phyloP scores from a whole-genome alignment of 2,888 invertebrate genomes.

The Aradus depressus region DNA sequence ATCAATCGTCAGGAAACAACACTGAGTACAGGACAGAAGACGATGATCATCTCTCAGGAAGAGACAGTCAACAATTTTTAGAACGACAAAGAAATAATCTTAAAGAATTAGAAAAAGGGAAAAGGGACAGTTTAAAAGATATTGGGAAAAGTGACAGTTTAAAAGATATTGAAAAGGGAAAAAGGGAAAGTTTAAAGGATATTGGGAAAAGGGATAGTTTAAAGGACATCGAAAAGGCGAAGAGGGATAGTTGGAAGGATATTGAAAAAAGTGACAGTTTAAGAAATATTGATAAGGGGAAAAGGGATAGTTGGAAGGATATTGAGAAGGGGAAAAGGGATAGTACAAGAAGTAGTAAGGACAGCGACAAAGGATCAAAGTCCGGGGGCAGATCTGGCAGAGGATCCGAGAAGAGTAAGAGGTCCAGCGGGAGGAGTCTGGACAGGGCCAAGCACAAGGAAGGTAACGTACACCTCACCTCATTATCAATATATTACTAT shows the following conservation, averaged over 20 bases:
- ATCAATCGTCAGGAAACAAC: too few relatives aligned
- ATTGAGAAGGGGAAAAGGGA: too few relatives aligned
- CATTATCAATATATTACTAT: too few relatives aligned
- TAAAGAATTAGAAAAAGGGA: too few relatives aligned
- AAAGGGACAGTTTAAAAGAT: neutral
- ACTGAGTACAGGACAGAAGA: too few relatives aligned
- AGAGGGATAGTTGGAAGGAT: neutral
- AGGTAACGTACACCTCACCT: too few relatives aligned
- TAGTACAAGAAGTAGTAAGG: neutral
- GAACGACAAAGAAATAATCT: too few relatives aligned
- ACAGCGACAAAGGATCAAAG: too few relatives aligned
- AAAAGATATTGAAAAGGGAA: neutral
- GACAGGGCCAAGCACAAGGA: neutral
- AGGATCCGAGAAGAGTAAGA: constrained; percentile 1
- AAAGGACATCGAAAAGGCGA: neutral
- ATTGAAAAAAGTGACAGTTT: neutral
- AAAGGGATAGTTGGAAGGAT: neutral
- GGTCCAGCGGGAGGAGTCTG: constrained; percentile 1
- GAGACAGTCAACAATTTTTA: too few relatives aligned
- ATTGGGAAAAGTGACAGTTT: neutral
- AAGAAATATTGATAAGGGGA: neutral
- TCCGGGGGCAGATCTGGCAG: neutral
- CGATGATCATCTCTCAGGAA: too few relatives aligned
- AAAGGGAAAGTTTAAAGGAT: neutral
- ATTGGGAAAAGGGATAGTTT: neutral